phyloP scores from a whole-genome alignment of 2,888 invertebrate species.

The Thera obeliscata region DNA sequence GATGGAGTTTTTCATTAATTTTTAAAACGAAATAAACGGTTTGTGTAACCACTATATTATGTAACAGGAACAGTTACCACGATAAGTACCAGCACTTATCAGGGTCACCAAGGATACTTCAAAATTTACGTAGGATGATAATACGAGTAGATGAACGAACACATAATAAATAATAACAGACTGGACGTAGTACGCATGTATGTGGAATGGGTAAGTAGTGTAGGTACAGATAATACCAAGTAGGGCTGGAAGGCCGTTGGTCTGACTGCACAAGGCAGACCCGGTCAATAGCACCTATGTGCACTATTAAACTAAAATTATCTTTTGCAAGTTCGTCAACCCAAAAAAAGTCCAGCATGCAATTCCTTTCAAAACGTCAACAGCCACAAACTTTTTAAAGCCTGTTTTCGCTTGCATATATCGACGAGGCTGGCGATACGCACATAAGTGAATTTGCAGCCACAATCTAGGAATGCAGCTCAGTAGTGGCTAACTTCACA shows the following conservation, averaged over 20 bases:
- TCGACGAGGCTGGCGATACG: constrained; percentile 53
- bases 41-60: too few species aligned
- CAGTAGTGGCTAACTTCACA: constrained; percentile 65
- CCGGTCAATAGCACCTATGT: constrained; percentile 58
- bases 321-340: constrained; percentile 69
- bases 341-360: constrained; percentile 58
- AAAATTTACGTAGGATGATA: background rate
- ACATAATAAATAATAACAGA: constrained; percentile 7
- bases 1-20: too few species aligned
- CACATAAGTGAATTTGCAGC: constrained; percentile 66
- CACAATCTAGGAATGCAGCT: constrained; percentile 73
- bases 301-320: constrained; percentile 59
- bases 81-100: too few species aligned
- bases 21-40: too few species aligned
- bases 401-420: constrained; percentile 51
- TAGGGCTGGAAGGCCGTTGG: constrained; percentile 66
- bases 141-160: background rate
- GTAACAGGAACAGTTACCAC: too few species aligned
- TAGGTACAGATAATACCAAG: constrained; percentile 37
- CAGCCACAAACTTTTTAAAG: constrained; percentile 41
- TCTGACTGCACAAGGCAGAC: constrained; percentile 50
- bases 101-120: too few species aligned
- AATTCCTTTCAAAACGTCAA: constrained; percentile 50
- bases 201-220: constrained; percentile 1
- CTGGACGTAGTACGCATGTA: background rate